Base-by-base conservation (phyloP, 2,113 vertebrate genomes). In the Zosterops japonicus region DNA sequence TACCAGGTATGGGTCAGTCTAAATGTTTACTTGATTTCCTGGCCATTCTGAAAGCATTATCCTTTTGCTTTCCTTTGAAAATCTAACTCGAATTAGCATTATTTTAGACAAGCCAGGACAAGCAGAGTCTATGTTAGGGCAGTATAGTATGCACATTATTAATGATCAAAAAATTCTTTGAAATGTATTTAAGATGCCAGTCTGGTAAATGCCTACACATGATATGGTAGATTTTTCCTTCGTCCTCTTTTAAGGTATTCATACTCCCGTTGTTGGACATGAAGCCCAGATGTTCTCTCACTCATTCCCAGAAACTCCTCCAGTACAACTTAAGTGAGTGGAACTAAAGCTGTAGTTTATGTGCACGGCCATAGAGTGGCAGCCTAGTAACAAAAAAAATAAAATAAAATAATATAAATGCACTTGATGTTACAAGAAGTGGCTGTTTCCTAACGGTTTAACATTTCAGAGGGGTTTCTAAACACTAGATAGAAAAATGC, bases 351-450 rank as follows among this genome's bases (percentile, higher is more conserved):
- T 92, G 87, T 42, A 94, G 65, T 97, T 96, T 36, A 47, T 14
- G 44, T 18, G 39, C 59, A 57, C 2, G 44, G 77, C 95, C 94
- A 95, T 83, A 68, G 29, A 89, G 89, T 0, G 93, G 96, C 96
- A 97, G 94, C 90, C 82, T 91, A 90, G 87, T 31, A 93, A 94
- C 87, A 81, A 96, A 31, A 20, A 31, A 31, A 55, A 19, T 39
- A 14, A 21, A 23, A 47, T 39, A 22, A 47, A 50, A 49, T 8
- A 49, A 49, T 14, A 50, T 24, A 6, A 9, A 56, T 3, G 25
- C 13, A 60, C 39, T 39, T 10, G 27, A 3, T 11, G 28, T 57
- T 89, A n/a, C 31, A 50, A 67, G 20, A 59, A 41, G 33, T 25
- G 77, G 52, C 12, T 64, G 64, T 92, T 95, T 95, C 86, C 84